Evolutionary conservation across 2,888 invertebrate genomes (phyloP).

Genomic region (Slavum lentiscoides): DNA sequence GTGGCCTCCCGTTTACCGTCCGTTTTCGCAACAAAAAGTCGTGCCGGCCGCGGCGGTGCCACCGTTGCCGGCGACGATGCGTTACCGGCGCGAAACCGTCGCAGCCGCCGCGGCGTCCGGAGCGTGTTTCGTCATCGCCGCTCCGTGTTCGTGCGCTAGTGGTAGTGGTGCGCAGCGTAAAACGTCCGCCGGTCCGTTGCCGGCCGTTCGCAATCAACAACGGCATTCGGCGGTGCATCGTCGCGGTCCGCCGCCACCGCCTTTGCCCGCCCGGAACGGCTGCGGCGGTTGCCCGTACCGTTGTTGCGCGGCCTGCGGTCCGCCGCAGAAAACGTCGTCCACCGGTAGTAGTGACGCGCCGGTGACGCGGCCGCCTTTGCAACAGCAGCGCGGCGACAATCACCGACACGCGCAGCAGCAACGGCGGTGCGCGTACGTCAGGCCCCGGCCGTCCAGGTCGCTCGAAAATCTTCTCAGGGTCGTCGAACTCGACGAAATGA

Average conservation of each 20-base stretch:
- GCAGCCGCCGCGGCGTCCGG: constrained; percentile 57
- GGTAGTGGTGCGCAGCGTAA: neutral
- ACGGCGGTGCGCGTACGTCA: constrained; percentile 37
- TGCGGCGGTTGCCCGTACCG: constrained; percentile 31
- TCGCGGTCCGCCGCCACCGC: constrained; percentile 21
- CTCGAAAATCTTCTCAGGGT: constrained; percentile 54
- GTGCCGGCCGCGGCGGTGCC: constrained; percentile 63
- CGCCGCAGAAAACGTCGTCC: neutral
- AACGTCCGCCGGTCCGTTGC: constrained; percentile 9
- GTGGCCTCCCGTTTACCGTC: constrained; percentile 69
- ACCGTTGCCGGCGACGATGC: constrained; percentile 42
- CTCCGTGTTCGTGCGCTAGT: constrained; percentile 39
- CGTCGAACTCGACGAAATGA: constrained; percentile 54
- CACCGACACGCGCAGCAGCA: neutral
- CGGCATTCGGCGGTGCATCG: constrained; percentile 1
- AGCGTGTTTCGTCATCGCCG: constrained; percentile 63
- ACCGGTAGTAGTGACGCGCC: too few relatives aligned
- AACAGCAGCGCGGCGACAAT: neutral
- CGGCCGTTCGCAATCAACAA: constrained; percentile 10
- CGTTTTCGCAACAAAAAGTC: constrained; percentile 50
- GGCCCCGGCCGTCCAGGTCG: constrained; percentile 50
- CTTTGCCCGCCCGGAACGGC: constrained; percentile 28
- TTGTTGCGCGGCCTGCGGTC: constrained; percentile 12
- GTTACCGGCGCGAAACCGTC: constrained; percentile 48
- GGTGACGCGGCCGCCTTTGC: neutral